A percentile compares a stretch with the other conserved stretches of the same genome.
Evolutionary conservation across 1,140 invertebrate genomes (phyloP).

Genomic region (Aphidius gifuensis): DNA sequence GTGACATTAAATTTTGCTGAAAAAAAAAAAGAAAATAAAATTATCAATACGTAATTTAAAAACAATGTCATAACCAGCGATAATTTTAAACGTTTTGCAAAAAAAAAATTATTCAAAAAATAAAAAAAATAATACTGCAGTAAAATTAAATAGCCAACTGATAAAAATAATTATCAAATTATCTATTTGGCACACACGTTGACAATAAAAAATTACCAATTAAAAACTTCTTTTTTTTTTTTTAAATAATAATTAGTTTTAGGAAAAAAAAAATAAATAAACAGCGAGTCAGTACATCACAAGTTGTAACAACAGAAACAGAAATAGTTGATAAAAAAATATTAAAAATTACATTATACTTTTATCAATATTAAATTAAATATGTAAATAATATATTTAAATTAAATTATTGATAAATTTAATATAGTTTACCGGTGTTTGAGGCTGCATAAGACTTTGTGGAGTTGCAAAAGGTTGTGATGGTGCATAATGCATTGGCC

Average conservation of each 20-base stretch:
- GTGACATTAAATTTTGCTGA: slow-evolving; percentile 82
- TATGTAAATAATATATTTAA: too few relatives aligned
- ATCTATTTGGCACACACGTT: too few relatives aligned
- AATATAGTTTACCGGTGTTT: slow-evolving; percentile 70
- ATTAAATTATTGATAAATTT: not conserved
- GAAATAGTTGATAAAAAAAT: too few relatives aligned
- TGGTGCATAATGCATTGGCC: slow-evolving; percentile 69
- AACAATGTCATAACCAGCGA: not conserved
- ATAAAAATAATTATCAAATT: not conserved
- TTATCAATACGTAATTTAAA: not conserved
- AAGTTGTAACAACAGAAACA: too few relatives aligned
- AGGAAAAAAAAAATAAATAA: too few relatives aligned
- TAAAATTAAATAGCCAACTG: slow-evolving; percentile 16
- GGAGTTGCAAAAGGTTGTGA: slow-evolving; percentile 67
- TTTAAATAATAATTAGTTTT: too few relatives aligned
- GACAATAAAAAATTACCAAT: too few relatives aligned
- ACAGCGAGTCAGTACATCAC: too few relatives aligned
- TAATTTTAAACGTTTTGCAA: not conserved
- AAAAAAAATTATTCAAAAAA: not conserved
- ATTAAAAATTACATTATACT: too few relatives aligned
- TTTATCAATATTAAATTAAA: too few relatives aligned
- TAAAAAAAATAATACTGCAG: slow-evolving; percentile 3
- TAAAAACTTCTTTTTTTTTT: too few relatives aligned
- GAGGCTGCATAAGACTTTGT: slow-evolving; percentile 76
- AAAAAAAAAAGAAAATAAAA: slow-evolving; percentile 37